A percentile compares a stretch with the other conserved stretches of the same genome.
phyloP scores from a whole-genome alignment of 2,797 vertebrate species.

The Sandelia bainsii region DNA sequence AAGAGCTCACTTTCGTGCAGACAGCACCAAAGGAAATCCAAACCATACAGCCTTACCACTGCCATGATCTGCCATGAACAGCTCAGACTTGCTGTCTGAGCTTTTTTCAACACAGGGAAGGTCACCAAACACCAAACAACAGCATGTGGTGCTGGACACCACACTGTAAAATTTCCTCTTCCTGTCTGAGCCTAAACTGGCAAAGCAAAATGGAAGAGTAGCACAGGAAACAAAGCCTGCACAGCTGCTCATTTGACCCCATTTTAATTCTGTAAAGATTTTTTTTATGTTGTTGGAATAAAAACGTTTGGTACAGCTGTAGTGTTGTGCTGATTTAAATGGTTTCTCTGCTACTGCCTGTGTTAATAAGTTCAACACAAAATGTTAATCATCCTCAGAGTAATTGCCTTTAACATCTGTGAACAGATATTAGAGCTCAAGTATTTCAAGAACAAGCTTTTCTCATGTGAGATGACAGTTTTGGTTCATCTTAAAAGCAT shows the following conservation, averaged over 20 bases:
- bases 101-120: constrained; percentile 40
- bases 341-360: background rate
- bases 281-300: constrained; percentile 1
- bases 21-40: constrained; percentile 22
- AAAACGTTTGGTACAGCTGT: constrained; percentile 7
- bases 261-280: constrained; percentile 6
- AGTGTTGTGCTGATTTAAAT: background rate
- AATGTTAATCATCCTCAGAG: background rate
- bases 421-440: background rate
- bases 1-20: constrained; percentile 16
- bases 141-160: constrained; percentile 33
- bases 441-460: constrained; percentile 2
- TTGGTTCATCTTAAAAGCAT: constrained; percentile 11
- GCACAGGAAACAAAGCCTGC: constrained; percentile 21
- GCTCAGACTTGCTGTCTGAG: constrained; percentile 37
- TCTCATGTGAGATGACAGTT: background rate
- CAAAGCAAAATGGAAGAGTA: constrained; percentile 22
- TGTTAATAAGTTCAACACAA: background rate
- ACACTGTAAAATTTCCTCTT: constrained; percentile 22
- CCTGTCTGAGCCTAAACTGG: constrained; percentile 5
- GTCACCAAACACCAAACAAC: constrained; percentile 35
- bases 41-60: constrained; percentile 20
- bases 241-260: constrained; percentile 37
- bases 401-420: constrained; percentile 1
- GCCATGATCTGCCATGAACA: constrained; percentile 18